Evolutionary conservation across 2,113 vertebrate species (phyloP).

Genomic region (Dicaeum eximium): DNA sequence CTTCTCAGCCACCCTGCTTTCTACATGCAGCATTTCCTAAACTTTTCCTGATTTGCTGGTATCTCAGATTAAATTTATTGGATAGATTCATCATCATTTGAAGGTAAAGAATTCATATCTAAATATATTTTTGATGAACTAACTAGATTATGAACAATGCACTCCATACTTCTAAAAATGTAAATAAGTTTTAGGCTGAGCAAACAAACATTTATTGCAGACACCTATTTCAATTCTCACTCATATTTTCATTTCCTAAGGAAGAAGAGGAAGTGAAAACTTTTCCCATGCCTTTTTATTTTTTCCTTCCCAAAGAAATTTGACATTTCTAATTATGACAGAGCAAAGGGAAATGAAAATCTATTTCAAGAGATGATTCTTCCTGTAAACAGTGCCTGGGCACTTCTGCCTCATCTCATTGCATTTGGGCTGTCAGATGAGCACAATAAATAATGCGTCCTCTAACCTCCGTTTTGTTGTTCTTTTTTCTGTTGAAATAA

Average conservation of each 20-base stretch:
- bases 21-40: not conserved
- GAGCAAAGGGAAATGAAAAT: not conserved
- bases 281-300: not conserved
- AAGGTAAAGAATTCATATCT: not conserved
- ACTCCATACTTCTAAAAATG: not conserved
- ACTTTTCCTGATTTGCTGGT: not conserved
- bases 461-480: not conserved
- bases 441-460: not conserved
- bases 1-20: not conserved
- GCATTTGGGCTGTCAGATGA: not conserved
- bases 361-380: not conserved
- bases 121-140: not conserved
- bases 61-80: not conserved
- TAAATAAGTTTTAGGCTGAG: not conserved
- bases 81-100: not conserved
- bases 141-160: not conserved
- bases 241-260: not conserved
- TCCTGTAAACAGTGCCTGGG: not conserved
- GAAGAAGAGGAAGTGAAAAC: not conserved
- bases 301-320: not conserved
- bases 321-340: not conserved
- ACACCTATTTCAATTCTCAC: not conserved
- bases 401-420: constrained; percentile 19
- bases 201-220: not conserved
- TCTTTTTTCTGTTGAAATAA: not conserved